Base-by-base conservation (phyloP, 2,888 invertebrate genomes). In the Hirtodrosophila trivittata region DNA sequence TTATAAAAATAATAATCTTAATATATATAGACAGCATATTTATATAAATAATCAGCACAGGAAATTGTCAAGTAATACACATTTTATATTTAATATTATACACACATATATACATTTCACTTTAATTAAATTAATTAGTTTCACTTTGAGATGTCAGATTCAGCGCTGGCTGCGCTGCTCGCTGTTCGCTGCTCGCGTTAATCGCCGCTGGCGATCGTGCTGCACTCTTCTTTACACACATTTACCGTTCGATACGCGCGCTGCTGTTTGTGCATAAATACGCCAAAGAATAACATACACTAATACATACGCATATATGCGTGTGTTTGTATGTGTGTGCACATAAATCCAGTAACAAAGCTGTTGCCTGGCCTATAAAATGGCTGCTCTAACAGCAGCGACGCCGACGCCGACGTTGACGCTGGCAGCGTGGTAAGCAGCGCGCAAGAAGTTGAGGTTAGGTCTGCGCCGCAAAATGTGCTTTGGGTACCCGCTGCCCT, bases 381-480 rank as follows among this genome's bases (percentile, higher is more conserved):
- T 84, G 82, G 76, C 77, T 71, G 69, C 72, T 66, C 49, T 69
- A 58, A 56, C 72, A 66, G 62, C 65, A 66, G 70, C 67, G 67
- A 55, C 43, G 52, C 33, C 50, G 63, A 59, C 68, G 81, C 37
- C 67, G 67, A 55, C 43, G 52, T 37, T 47, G 63, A 59, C 68
- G 81, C 37, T 63, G 86, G 81, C 80, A 80, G 86, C 80, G 86
- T 80, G 80, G 80, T 80, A 80, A 86, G 80, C 80, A 80, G 86
- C 84, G 80, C 84, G 72, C 84, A 80, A 80, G 80, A 80, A 80
- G 80, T 80, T 80, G 86, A 80, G 80, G 86, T 80, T 80, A 80
- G 84, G 80, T 80, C 84, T 80, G 81, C 86, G 81, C 80, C 80
- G 81, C 81, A 83, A 80, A 86, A 86, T 72, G 86, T 86, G 80